Evolutionary conservation across 2,888 invertebrate species (phyloP).

Genomic region (Apamea monoglypha): DNA sequence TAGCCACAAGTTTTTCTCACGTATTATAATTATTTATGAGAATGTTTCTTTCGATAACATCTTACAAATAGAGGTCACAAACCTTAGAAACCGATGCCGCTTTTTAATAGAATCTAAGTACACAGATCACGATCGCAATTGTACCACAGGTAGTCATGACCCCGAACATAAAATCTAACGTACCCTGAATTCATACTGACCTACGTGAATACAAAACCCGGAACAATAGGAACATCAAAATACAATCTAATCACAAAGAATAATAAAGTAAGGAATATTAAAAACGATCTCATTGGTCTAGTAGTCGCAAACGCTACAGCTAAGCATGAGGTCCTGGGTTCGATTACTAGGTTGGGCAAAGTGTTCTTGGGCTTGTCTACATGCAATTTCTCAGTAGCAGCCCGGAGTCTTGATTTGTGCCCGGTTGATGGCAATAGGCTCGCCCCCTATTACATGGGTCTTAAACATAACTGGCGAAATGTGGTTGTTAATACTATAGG

Average conservation of each 20-base stretch:
- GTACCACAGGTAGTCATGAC: conserved; percentile 26
- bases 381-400: too few species aligned
- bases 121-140: conserved; percentile 51
- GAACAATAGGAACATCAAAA: conserved; percentile 17
- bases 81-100: neutral
- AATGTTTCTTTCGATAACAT: neutral
- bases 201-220: conserved; percentile 26
- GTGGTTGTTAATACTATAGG: too few species aligned
- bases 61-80: neutral
- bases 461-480: too few species aligned
- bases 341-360: too few species aligned
- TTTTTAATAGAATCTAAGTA: conserved; percentile 26
- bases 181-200: conserved; percentile 52
- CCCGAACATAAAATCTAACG: conserved; percentile 41
- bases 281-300: too few species aligned
- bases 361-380: too few species aligned
- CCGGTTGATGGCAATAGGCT: too few species aligned
- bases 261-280: conserved; percentile 6
- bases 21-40: too few species aligned
- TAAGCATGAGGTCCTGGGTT: too few species aligned
- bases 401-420: too few species aligned
- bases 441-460: too few species aligned
- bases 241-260: conserved; percentile 42
- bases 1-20: neutral
- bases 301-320: too few species aligned